Percentiles rank a stretch among this genome's conserved stretches.
Conservation (phyloP, 2,797 vertebrate species). For the Anabacerthia variegaticeps region DNA sequence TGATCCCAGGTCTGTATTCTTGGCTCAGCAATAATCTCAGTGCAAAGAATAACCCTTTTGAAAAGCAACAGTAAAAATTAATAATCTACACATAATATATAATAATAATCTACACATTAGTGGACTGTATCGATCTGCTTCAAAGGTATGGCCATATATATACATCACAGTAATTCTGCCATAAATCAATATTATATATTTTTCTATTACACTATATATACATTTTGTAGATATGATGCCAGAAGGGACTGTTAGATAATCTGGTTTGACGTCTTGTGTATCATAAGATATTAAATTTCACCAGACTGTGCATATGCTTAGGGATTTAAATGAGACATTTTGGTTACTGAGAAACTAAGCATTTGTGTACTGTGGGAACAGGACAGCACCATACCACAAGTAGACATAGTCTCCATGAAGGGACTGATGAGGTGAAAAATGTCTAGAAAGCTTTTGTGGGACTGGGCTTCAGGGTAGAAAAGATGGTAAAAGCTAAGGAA, state of each 20-base stretch:
- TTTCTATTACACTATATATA: neutral
- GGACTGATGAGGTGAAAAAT: neutral
- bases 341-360: neutral
- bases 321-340: neutral
- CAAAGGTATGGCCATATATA: neutral
- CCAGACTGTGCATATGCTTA: neutral
- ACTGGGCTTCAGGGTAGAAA: neutral
- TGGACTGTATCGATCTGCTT: neutral
- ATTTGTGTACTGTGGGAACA: neutral
- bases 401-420: neutral
- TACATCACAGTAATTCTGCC: neutral
- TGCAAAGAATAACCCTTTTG: neutral
- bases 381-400: neutral
- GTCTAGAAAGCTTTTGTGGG: neutral
- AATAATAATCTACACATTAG: neutral
- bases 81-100: neutral
- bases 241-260: neutral
- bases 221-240: slow-evolving; percentile 4
- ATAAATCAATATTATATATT: neutral
- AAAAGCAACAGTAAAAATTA: slow-evolving; percentile 30
- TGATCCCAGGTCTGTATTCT: neutral
- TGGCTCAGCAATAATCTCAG: neutral
- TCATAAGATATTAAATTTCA: slow-evolving; percentile 10
- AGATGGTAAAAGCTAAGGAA: neutral
- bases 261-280: slow-evolving; percentile 7